These are phyloP conservation scores for Chironomus riparius DNA, from an alignment of 2,888 invertebrate genomes.

Conservation along the genomic window DNA sequence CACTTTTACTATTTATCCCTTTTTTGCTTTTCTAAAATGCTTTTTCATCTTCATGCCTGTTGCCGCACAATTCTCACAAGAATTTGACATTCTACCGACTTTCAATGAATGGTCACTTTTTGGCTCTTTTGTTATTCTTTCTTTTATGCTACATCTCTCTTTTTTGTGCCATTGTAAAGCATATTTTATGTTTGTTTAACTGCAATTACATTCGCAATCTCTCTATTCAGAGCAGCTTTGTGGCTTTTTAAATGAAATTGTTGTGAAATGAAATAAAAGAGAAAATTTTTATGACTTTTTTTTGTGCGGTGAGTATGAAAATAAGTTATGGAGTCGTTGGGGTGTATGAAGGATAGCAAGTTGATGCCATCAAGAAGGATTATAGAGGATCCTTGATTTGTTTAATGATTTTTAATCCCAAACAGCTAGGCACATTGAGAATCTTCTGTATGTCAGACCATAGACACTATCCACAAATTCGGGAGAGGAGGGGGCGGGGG, in stretches of 20 bases:
- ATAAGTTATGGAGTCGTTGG: no score
- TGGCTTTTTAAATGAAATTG: neutral
- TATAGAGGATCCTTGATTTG: no score
- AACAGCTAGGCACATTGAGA: no score
- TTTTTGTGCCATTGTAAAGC: neutral
- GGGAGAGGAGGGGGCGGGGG: no score
- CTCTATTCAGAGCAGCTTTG: neutral
- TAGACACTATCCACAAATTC: no score
- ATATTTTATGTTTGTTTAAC: neutral
- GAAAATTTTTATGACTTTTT: no score
- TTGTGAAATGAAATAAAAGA: no score
- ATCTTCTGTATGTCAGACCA: no score
- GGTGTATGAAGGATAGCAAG: no score
- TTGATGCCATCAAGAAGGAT: no score
- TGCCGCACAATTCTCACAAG: neutral
- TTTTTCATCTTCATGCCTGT: neutral
- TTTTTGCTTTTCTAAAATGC: neutral
- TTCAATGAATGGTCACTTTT: neutral
- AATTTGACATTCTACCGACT: neutral
- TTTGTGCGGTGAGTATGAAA: no score
- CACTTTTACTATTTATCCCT: neutral
- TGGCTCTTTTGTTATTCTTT: neutral
- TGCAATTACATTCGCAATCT: slow-evolving; percentile 5
- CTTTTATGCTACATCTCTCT: neutral
- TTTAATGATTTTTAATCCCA: no score